phyloP scores from a whole-genome alignment of 2,888 invertebrate genomes.

The Philonicus albiceps region DNA sequence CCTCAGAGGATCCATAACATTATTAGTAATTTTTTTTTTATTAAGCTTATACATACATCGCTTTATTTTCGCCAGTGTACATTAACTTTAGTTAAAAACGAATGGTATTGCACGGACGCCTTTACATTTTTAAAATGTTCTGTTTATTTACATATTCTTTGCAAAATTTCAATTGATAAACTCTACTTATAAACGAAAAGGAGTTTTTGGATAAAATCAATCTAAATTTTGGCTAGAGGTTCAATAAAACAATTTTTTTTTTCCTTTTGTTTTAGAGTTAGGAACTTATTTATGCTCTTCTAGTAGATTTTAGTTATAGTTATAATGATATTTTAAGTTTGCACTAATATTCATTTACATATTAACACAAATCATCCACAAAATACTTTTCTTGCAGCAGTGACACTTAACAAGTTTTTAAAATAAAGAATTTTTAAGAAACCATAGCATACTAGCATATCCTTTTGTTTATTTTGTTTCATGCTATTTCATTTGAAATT shows the following conservation, averaged over 20 bases:
- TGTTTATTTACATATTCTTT: not conserved
- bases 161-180: not conserved
- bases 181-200: not conserved
- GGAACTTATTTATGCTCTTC: constrained; percentile 54
- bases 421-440: not conserved
- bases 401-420: not conserved
- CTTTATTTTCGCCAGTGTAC: not conserved
- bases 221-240: constrained; percentile 30
- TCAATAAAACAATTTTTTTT: constrained; percentile 11
- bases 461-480: too few species aligned
- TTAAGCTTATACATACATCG: not conserved
- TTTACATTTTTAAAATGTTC: constrained; percentile 13
- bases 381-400: constrained; percentile 16
- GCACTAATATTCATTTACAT: constrained; percentile 31
- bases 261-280: constrained; percentile 45
- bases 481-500: too few species aligned
- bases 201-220: not conserved
- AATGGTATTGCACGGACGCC: not conserved
- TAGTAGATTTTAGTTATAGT: constrained; percentile 18
- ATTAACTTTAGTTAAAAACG: not conserved
- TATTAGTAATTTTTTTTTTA: not conserved
- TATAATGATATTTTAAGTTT: not conserved
- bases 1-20: constrained; percentile 39
- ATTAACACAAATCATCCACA: constrained; percentile 10
- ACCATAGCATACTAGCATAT: too few species aligned